Conservation (phyloP, 2,797 vertebrate genomes). For the Streptopelia turtur region DNA sequence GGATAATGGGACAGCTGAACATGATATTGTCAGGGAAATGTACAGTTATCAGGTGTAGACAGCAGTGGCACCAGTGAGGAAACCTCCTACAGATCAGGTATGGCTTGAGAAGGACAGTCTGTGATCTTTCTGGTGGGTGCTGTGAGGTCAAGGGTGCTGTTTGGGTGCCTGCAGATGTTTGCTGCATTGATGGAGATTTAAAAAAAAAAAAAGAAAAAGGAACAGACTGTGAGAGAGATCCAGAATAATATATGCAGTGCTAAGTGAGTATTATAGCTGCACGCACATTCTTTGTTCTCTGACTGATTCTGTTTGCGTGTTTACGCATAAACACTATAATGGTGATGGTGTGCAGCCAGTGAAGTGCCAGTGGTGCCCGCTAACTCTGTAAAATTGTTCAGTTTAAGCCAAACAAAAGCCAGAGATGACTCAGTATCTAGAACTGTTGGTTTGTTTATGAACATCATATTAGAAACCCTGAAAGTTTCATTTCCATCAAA, state of each 20-base stretch:
- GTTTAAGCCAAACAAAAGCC: neutral
- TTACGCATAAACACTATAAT: neutral
- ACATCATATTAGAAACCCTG: neutral
- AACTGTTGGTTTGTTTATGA: neutral
- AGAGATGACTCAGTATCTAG: neutral
- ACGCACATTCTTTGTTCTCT: neutral
- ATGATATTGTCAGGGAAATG: neutral
- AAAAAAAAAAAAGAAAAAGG: neutral
- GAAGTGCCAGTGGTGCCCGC: neutral
- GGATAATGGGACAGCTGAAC: neutral
- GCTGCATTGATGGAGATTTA: neutral
- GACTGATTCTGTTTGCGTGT: neutral
- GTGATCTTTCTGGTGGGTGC: neutral
- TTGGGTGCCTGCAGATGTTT: neutral
- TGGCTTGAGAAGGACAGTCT: neutral
- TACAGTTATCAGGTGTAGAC: neutral
- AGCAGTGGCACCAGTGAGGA: constrained; percentile 4
- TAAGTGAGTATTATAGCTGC: neutral
- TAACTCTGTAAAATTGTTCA: neutral
- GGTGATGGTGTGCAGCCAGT: fast-evolving
- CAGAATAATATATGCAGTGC: neutral
- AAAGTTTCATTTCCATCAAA: neutral
- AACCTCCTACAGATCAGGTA: neutral
- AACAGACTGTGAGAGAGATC: neutral
- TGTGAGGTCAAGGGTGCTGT: neutral